These are phyloP conservation scores for Ypsolopha sequella DNA, from an alignment of 2,888 invertebrate genomes.

Conservation along the genomic window DNA sequence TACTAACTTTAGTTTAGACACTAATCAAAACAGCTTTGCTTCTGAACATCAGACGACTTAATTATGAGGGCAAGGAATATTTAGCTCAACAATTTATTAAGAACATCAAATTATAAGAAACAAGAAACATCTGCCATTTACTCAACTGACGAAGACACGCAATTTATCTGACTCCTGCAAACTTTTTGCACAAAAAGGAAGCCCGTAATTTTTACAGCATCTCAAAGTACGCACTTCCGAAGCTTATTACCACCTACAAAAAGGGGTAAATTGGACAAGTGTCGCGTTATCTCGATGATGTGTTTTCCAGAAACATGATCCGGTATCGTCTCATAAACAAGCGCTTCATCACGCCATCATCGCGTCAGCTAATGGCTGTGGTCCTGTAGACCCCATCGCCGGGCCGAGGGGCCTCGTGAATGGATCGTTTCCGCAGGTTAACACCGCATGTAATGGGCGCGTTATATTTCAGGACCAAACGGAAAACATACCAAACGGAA, in stretches of 20 bases:
- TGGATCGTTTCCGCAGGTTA: conserved; percentile 56
- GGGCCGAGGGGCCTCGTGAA: conserved; percentile 32
- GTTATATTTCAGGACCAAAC: conserved; percentile 9
- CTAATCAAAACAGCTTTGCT: not conserved
- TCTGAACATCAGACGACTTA: not conserved
- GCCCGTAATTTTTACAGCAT: too few relatives aligned
- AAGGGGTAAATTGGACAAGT: not conserved
- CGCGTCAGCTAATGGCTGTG: conserved; percentile 36
- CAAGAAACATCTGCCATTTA: too few relatives aligned
- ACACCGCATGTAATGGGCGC: conserved; percentile 36
- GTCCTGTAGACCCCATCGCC: conserved; percentile 28
- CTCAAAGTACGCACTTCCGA: too few relatives aligned
- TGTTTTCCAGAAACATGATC: not conserved
- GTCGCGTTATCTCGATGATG: not conserved
- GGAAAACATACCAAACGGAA: conserved; percentile 11
- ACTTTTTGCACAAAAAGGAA: too few relatives aligned
- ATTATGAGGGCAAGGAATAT: too few relatives aligned
- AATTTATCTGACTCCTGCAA: too few relatives aligned
- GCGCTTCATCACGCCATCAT: conserved; percentile 45
- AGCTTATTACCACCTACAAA: not conserved
- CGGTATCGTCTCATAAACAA: conserved; percentile 28
- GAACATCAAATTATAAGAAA: too few relatives aligned
- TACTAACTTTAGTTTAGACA: too few relatives aligned
- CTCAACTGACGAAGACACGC: too few relatives aligned
- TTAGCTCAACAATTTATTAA: too few relatives aligned